A percentile compares a stretch with the other conserved stretches of the same genome.
These are phyloP conservation scores for Eulithis prunata DNA, from an alignment of 2,888 invertebrate species.

Conservation along the genomic window DNA sequence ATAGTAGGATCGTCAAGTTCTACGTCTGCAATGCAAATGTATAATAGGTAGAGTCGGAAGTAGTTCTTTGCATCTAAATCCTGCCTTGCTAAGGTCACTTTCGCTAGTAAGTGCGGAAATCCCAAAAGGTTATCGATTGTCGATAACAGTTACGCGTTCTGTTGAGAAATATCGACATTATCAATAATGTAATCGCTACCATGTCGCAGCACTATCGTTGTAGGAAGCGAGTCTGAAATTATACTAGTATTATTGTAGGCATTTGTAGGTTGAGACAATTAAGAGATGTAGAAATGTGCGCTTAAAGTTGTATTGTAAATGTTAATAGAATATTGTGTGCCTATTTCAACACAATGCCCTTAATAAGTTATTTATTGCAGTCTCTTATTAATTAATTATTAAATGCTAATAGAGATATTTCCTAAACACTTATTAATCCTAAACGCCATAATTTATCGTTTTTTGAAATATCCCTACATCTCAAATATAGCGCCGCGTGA, in stretches of 20 bases:
- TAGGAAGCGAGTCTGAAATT: slow-evolving; percentile 32
- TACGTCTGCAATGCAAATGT: too few relatives aligned
- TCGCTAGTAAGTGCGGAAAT: slow-evolving; percentile 40
- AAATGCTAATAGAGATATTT: too few relatives aligned
- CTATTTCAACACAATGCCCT: neutral
- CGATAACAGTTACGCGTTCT: slow-evolving; percentile 39
- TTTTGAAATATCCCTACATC: too few relatives aligned
- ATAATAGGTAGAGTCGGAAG: too few relatives aligned
- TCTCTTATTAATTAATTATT: too few relatives aligned
- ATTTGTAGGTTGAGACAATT: slow-evolving; percentile 1
- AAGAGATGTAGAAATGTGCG: slow-evolving; percentile 1
- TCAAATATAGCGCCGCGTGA: too few relatives aligned
- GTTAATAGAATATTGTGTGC: neutral
- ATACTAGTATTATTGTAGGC: too few relatives aligned
- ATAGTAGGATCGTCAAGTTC: too few relatives aligned
- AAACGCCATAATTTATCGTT: too few relatives aligned
- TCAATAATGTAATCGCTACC: slow-evolving; percentile 41
- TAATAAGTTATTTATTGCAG: neutral
- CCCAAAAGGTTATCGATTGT: slow-evolving; percentile 44
- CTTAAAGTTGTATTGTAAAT: too few relatives aligned
- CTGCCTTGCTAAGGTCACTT: slow-evolving; percentile 31
- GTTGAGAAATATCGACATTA: slow-evolving; percentile 45
- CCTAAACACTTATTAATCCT: too few relatives aligned
- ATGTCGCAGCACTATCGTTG: slow-evolving; percentile 39
- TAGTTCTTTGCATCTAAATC: too few relatives aligned